Evolutionary conservation across 2,888 invertebrate genomes (phyloP), one percentile per base, ranked within the genome.

Genomic region (Ptychoptera albimana): DNA sequence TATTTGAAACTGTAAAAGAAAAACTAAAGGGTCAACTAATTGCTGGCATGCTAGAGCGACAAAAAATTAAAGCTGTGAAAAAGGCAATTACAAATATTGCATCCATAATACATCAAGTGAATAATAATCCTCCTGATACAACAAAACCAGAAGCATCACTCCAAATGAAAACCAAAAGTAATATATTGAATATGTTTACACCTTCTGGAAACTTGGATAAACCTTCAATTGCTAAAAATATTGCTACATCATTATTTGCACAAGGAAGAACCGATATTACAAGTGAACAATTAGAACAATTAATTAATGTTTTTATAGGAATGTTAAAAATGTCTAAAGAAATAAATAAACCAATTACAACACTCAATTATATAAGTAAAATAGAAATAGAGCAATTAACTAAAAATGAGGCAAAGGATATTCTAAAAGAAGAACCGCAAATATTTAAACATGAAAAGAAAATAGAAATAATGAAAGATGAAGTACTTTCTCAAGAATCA

Each of bases 1-100:
- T 87, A 50, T 75, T 89, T 50, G 87, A 88, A 66, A 86, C 86
- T 0, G 79, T 82, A 0, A 87, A 86, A 54, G 88, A 88, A 61
- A 88, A 88, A 61, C 66, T 89, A 39, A 84, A 83, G 60, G 84
- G 84, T 39, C 78, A 82, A 43, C 63, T 79, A 46, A 75, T 82
- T 55, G 82, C 84, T 29, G 78, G 79, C 44, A 75, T 82, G 49
- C 68, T 75, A 49, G 60, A 69, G 49, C 52, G 58, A 45, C 61
- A 66, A 51, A 82, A 83, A 49, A 75, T 80, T 46, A 70, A 73
- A 48, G 79, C 86, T 36, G 79, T 80, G 45, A 79, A 83, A 55
- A 72, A 73, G 47, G 82, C 84, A 42, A 77, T 87, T 49, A 76
- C 79, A 57, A 79, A 82, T 58, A 79, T 82, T 48, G 85, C 86